These are phyloP conservation scores for Diplazon laetatorius DNA, from an alignment of 2,888 invertebrate species.

Conservation along the genomic window DNA sequence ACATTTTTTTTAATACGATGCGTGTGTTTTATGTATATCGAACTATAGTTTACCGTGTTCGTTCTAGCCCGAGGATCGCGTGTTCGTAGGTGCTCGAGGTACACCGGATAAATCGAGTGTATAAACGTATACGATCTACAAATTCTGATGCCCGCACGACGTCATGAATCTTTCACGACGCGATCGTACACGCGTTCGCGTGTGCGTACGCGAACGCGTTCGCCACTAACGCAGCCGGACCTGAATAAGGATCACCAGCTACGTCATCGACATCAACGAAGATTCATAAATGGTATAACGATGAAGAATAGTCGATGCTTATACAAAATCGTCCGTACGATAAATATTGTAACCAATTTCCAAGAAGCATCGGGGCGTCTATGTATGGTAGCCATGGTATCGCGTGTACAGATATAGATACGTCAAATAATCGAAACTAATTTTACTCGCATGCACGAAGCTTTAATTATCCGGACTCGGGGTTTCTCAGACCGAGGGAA, in stretches of 20 bases:
- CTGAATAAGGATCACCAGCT: slow-evolving; percentile 59
- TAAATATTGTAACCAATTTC: slow-evolving; percentile 45
- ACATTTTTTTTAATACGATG: slow-evolving; percentile 12
- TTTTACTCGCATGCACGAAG: slow-evolving; percentile 34
- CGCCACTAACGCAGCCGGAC: slow-evolving; percentile 20
- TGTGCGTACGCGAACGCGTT: slow-evolving; percentile 24
- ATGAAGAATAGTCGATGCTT: slow-evolving; percentile 54
- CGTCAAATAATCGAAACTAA: slow-evolving; percentile 43
- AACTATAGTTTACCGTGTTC: slow-evolving; percentile 20
- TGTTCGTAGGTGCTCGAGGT: slow-evolving; percentile 60
- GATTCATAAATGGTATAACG: slow-evolving; percentile 62
- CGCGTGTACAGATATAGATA: background rate
- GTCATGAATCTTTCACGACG: slow-evolving; percentile 62
- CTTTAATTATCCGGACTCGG: slow-evolving; percentile 45
- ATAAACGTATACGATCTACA: slow-evolving; percentile 64
- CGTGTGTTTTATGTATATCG: slow-evolving; percentile 20
- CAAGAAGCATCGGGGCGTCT: slow-evolving; percentile 24
- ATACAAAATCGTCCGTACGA: slow-evolving; percentile 7
- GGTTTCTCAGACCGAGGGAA: slow-evolving; percentile 35
- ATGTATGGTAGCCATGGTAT: slow-evolving; percentile 7
- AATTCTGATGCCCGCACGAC: slow-evolving; percentile 63
- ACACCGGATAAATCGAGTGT: slow-evolving; percentile 59
- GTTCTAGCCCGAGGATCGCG: slow-evolving; percentile 55
- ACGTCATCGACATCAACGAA: slow-evolving; percentile 59
- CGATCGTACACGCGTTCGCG: slow-evolving; percentile 2